Evolutionary conservation across 2,113 vertebrate species (phyloP).

Genomic region (Urocynchramus pylzowi): DNA sequence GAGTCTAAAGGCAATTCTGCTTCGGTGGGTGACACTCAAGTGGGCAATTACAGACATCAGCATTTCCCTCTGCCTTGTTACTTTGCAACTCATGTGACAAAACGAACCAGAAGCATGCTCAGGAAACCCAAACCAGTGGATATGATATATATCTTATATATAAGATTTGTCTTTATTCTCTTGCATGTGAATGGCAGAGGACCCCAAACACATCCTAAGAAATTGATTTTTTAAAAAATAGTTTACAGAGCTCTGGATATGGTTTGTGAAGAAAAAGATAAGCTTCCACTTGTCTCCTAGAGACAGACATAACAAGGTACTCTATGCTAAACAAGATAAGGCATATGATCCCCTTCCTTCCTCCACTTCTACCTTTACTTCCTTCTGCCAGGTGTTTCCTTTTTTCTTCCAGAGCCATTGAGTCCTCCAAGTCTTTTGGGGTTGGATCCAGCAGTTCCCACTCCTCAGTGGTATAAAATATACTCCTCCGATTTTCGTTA

Average conservation of each 20-base stretch:
- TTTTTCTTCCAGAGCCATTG: slow-evolving; percentile 63
- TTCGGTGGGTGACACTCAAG: not conserved
- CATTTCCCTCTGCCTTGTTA: not conserved
- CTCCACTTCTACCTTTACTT: slow-evolving; percentile 74
- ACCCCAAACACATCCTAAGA: not conserved
- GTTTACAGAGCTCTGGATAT: not conserved
- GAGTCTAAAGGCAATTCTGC: not conserved
- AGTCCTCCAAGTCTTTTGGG: slow-evolving; percentile 83
- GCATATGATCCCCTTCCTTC: not conserved
- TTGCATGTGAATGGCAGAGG: not conserved
- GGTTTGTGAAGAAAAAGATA: not conserved
- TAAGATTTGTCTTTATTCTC: not conserved
- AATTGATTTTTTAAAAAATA: not conserved
- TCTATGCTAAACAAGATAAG: not conserved
- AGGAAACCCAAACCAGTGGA: not conserved
- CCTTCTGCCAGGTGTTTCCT: slow-evolving; percentile 72
- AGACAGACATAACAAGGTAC: not conserved
- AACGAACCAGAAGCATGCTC: not conserved
- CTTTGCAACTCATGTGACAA: not conserved
- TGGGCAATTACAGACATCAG: not conserved
- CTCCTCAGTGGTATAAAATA: slow-evolving; percentile 93
- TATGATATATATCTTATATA: too few species aligned
- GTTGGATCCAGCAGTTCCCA: slow-evolving; percentile 92
- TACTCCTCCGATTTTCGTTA: slow-evolving; percentile 81
- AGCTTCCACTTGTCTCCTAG: not conserved